These are phyloP conservation scores for Actias luna DNA, from an alignment of 2,888 invertebrate genomes.

Conservation along the genomic window DNA sequence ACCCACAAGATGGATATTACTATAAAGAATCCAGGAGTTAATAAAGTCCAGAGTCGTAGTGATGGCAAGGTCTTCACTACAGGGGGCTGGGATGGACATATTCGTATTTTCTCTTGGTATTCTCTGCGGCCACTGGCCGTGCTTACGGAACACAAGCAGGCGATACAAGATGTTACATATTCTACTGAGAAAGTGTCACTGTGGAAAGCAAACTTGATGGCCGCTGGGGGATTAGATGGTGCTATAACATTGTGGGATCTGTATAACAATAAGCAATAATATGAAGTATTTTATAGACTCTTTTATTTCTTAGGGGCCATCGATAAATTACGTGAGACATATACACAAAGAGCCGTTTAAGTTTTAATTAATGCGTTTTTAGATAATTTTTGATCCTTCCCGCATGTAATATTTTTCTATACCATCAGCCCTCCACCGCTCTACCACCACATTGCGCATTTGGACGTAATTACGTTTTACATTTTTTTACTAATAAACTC, in stretches of 20 bases:
- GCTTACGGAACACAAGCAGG: conserved; percentile 86
- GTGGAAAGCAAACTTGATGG: conserved; percentile 90
- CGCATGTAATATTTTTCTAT: too few relatives aligned
- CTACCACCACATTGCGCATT: too few relatives aligned
- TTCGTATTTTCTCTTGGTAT: conserved; percentile 90
- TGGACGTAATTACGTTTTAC: too few relatives aligned
- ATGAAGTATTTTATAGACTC: conserved; percentile 30
- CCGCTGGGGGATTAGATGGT: conserved; percentile 88
- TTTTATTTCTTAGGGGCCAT: too few relatives aligned
- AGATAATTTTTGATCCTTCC: too few relatives aligned
- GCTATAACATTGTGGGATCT: conserved; percentile 90
- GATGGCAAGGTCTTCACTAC: conserved; percentile 88
- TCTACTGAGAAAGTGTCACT: conserved; percentile 83
- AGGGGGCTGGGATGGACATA: conserved; percentile 89
- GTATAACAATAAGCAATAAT: conserved; percentile 82
- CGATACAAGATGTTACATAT: conserved; percentile 87
- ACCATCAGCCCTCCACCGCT: too few relatives aligned
- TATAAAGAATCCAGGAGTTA: conserved; percentile 88
- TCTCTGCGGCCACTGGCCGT: conserved; percentile 87
- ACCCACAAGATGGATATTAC: conserved; percentile 82
- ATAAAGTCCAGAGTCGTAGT: conserved; percentile 84
- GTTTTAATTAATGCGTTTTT: too few relatives aligned
- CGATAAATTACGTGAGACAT: too few relatives aligned
- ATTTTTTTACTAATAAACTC: too few relatives aligned
- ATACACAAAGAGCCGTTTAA: too few relatives aligned